Conservation (phyloP, 2,888 invertebrate genomes). For the Brenthis daphne region DNA sequence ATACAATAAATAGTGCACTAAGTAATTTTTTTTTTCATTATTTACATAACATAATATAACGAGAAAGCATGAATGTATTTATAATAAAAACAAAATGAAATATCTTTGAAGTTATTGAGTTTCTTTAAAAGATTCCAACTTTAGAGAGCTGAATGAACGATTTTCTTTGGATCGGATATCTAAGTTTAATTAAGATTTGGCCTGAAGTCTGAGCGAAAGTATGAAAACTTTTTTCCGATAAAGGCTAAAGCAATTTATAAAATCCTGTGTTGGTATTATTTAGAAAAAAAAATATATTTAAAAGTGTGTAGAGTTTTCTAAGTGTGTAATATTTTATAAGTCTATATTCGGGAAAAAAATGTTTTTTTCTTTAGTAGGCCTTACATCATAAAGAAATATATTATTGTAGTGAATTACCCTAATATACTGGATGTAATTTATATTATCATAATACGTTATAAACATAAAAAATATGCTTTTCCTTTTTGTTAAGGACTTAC, state of each 20-base stretch:
- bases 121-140: conserved; percentile 25
- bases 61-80: not conserved
- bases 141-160: conserved; percentile 22
- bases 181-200: conserved; percentile 30
- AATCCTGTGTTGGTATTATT: conserved; percentile 13
- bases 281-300: not conserved
- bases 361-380: too few species aligned
- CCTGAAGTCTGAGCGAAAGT: conserved; percentile 14
- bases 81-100: not conserved
- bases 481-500: too few species aligned
- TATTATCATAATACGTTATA: too few species aligned
- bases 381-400: too few species aligned
- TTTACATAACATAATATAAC: not conserved
- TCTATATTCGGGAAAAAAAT: too few species aligned
- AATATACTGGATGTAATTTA: too few species aligned
- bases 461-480: too few species aligned
- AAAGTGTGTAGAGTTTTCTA: not conserved
- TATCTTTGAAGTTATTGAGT: conserved; percentile 14
- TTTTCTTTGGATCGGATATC: conserved; percentile 25
- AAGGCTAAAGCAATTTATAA: conserved; percentile 11
- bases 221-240: conserved; percentile 14
- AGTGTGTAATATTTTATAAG: too few species aligned
- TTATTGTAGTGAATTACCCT: too few species aligned
- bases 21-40: too few species aligned
- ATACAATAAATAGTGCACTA: too few species aligned